Percentiles rank a stretch among this genome's conserved stretches.
phyloP scores from a whole-genome alignment of 2,888 invertebrate species.

The Acrobasis repandana region DNA sequence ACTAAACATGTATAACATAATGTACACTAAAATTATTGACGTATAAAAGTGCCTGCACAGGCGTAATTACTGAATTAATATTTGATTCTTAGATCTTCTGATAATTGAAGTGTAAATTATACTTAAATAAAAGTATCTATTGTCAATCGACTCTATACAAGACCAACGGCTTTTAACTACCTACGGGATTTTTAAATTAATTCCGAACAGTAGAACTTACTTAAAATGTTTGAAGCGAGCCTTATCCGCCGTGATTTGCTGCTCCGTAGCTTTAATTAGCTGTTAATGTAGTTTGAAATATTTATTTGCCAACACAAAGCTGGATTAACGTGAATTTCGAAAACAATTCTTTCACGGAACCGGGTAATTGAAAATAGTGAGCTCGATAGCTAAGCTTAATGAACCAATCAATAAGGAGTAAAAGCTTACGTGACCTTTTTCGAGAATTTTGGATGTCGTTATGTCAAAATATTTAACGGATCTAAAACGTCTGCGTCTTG shows the following conservation, averaged over 20 bases:
- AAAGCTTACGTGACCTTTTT: background rate
- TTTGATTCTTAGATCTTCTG: no score
- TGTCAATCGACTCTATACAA: no score
- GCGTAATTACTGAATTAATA: no score
- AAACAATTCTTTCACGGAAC: background rate
- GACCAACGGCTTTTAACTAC: no score
- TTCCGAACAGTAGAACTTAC: no score
- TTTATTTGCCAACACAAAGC: constrained; percentile 4
- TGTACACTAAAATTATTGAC: no score
- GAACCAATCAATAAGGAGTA: background rate
- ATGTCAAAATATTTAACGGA: background rate
- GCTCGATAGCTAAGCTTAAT: background rate
- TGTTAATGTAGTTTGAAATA: constrained; percentile 3
- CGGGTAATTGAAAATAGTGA: background rate
- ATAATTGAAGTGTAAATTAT: no score
- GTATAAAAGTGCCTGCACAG: no score
- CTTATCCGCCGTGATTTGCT: background rate
- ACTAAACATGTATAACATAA: no score
- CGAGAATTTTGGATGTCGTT: background rate
- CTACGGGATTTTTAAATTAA: no score
- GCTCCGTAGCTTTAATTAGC: constrained; percentile 4
- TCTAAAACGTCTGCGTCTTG: background rate
- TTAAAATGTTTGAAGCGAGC: no score
- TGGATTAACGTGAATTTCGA: background rate
- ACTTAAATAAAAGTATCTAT: no score